These are phyloP conservation scores for Brachynemurus nebulosus DNA, from an alignment of 2,888 invertebrate genomes.

Conservation along the genomic window DNA sequence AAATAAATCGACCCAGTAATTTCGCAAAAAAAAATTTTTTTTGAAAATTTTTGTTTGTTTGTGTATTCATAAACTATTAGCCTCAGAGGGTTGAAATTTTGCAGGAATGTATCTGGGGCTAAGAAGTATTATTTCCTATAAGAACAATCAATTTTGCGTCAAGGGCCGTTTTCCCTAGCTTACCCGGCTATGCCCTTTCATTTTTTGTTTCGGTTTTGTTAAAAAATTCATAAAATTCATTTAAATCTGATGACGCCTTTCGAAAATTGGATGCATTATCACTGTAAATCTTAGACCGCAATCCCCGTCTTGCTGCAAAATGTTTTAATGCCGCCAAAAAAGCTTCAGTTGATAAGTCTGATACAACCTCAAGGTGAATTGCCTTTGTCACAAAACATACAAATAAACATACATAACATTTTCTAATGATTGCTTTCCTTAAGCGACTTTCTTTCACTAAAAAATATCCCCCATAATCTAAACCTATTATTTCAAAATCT, in stretches of 20 bases:
- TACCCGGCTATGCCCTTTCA: too few relatives aligned
- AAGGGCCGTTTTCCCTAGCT: too few relatives aligned
- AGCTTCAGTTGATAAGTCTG: not conserved
- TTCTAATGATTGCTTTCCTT: not conserved
- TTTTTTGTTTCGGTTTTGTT: not conserved
- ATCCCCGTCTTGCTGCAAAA: not conserved
- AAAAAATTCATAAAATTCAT: slow-evolving; percentile 10
- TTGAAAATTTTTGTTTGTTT: too few relatives aligned
- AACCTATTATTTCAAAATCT: slow-evolving; percentile 11
- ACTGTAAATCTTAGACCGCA: slow-evolving; percentile 14
- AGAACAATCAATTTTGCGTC: too few relatives aligned
- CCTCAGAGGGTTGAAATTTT: too few relatives aligned
- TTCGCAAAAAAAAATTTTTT: too few relatives aligned
- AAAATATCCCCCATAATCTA: slow-evolving; percentile 18
- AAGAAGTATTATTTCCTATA: too few relatives aligned
- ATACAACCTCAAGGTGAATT: not conserved
- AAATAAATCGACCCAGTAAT: too few relatives aligned
- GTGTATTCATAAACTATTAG: too few relatives aligned
- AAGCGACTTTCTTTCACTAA: slow-evolving; percentile 6
- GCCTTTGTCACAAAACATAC: slow-evolving; percentile 1
- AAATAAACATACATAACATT: not conserved
- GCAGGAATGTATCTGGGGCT: too few relatives aligned
- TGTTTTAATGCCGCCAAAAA: not conserved
- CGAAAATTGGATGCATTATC: slow-evolving; percentile 23
- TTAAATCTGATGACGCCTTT: slow-evolving; percentile 17